Percentiles rank a stretch among this genome's conserved stretches.
phyloP scores from a whole-genome alignment of 2,113 vertebrate species.

The Chaenogobius annularis region DNA sequence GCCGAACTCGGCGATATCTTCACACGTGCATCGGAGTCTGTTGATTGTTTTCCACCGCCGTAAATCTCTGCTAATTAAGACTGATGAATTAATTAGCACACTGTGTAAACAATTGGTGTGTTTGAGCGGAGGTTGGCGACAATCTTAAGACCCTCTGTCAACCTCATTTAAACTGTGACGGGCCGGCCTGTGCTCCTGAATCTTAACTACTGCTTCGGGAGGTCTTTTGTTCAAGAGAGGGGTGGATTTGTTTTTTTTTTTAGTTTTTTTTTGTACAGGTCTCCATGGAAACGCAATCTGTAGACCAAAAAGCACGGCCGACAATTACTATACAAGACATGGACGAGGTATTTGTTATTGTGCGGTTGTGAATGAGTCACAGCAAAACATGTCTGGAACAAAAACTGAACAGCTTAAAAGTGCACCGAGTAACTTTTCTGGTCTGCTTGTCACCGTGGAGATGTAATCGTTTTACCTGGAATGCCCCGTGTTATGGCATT shows the following conservation, averaged over 20 bases:
- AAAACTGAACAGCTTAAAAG: not conserved
- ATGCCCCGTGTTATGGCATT: not conserved
- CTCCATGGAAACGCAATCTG: slow-evolving; percentile 13
- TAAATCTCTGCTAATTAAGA: slow-evolving; percentile 78
- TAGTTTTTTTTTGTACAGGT: slow-evolving; percentile 1
- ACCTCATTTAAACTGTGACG: slow-evolving; percentile 77
- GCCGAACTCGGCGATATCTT: slow-evolving; percentile 11
- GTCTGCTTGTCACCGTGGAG: not conserved
- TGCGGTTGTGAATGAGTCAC: not conserved
- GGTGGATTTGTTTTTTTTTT: not conserved
- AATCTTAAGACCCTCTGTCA: slow-evolving; percentile 83
- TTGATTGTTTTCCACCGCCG: slow-evolving; percentile 47
- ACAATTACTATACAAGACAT: not conserved
- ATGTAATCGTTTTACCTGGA: not conserved
- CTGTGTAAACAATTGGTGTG: slow-evolving; percentile 81
- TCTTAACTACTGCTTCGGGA: slow-evolving; percentile 43
- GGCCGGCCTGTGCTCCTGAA: slow-evolving; percentile 62
- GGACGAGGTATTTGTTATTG: not conserved
- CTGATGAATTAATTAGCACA: slow-evolving; percentile 81
- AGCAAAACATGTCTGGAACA: not conserved
- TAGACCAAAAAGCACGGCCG: not conserved
- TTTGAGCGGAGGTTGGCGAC: slow-evolving; percentile 76
- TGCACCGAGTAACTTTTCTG: not conserved
- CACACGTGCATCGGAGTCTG: slow-evolving; percentile 11
- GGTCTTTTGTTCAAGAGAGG: not conserved